Conservation (phyloP, 1,140 invertebrate genomes). For the Halesus radiatus region DNA sequence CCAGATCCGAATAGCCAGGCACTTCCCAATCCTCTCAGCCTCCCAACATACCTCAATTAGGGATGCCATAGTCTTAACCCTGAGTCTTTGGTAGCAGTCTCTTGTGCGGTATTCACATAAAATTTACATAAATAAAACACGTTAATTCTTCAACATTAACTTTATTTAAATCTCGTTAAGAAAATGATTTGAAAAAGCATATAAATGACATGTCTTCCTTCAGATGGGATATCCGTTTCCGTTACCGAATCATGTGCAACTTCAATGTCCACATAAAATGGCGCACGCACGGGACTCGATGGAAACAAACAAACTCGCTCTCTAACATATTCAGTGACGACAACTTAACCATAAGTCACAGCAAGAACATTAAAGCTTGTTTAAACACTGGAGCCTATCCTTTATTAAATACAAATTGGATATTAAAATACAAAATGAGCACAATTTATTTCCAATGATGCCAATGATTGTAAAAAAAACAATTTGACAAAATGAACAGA, state of each 20-base stretch:
- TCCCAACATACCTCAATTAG: too few species aligned
- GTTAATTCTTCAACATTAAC: conserved; percentile 21
- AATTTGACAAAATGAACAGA: neutral
- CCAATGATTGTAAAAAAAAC: neutral
- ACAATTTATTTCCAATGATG: neutral
- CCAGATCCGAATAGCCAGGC: too few species aligned
- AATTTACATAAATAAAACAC: conserved; percentile 20
- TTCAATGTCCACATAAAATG: conserved; percentile 3
- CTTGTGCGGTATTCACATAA: neutral
- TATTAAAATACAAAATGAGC: conserved; percentile 32
- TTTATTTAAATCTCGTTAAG: conserved; percentile 27
- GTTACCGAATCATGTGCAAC: neutral
- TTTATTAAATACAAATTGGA: conserved; percentile 27
- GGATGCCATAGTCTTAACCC: neutral
- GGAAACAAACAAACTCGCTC: too few species aligned
- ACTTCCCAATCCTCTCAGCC: too few species aligned
- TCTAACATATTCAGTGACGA: neutral
- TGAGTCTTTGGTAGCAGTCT: too few species aligned
- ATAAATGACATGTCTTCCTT: conserved; percentile 21
- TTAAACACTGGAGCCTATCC: neutral
- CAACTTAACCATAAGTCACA: conserved; percentile 23
- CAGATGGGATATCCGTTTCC: conserved; percentile 6
- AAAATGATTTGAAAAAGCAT: conserved; percentile 31
- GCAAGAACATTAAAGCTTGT: conserved; percentile 25
- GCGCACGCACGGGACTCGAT: neutral